These are phyloP conservation scores for Corynorhinus townsendii DNA, from an alignment of 2,113 vertebrate species.

Conservation along the genomic window DNA sequence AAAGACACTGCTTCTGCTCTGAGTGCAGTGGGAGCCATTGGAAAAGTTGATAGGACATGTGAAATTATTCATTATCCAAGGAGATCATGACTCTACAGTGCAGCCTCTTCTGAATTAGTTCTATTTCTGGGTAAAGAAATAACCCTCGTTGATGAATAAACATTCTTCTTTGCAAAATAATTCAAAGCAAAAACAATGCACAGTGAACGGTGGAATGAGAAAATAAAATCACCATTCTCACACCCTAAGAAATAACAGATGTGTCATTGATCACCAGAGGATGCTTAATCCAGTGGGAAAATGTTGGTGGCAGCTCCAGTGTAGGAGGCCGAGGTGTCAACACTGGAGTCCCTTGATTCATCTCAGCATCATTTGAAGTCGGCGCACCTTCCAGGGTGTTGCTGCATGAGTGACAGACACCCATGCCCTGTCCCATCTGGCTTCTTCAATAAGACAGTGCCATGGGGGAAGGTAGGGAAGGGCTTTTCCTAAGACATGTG, in stretches of 20 bases:
- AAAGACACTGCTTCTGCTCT: neutral
- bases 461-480: fast-evolving
- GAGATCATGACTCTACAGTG: neutral
- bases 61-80: neutral
- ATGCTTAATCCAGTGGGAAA: neutral
- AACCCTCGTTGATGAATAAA: neutral
- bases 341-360: neutral
- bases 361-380: neutral
- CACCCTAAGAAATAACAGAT: neutral
- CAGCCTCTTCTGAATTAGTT: neutral
- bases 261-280: neutral
- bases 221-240: neutral
- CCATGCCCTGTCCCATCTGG: fast-evolving
- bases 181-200: neutral
- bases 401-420: neutral
- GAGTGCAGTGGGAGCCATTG: neutral
- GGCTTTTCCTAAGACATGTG: neutral
- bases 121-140: neutral
- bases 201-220: neutral
- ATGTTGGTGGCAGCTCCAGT: neutral
- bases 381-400: neutral
- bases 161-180: neutral
- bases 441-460: neutral
- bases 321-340: neutral
- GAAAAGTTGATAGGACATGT: neutral